Conservation (phyloP, 2,888 invertebrate genomes). For the Troilus luridus region DNA sequence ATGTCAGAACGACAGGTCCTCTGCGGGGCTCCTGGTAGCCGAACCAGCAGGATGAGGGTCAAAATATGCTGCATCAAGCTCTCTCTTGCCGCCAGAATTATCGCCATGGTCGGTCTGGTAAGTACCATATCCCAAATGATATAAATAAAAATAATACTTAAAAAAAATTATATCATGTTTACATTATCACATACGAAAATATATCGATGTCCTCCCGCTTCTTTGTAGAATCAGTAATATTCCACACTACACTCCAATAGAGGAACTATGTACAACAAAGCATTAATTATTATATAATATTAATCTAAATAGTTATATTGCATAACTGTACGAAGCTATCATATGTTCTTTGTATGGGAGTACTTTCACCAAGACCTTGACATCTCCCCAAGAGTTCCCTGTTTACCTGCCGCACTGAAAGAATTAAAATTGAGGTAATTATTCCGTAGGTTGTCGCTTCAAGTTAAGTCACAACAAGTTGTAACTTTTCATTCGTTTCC, state of each 20-base stretch:
- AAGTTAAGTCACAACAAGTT: too few relatives aligned
- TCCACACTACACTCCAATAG: too few relatives aligned
- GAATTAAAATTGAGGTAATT: neutral
- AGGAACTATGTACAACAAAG: too few relatives aligned
- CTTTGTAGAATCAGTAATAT: too few relatives aligned
- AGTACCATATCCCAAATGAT: slow-evolving; percentile 52
- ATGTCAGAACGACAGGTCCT: slow-evolving; percentile 52
- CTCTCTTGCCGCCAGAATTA: slow-evolving; percentile 65
- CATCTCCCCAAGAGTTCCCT: neutral
- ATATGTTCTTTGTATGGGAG: neutral
- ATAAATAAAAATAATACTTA: too few relatives aligned
- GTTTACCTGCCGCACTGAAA: neutral
- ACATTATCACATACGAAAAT: too few relatives aligned
- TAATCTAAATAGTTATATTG: neutral
- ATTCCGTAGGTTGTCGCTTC: too few relatives aligned
- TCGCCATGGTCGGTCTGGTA: slow-evolving; percentile 66
- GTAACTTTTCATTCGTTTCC: too few relatives aligned
- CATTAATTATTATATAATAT: too few relatives aligned
- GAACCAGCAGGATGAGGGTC: slow-evolving; percentile 60
- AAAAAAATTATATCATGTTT: too few relatives aligned
- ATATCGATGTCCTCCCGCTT: too few relatives aligned
- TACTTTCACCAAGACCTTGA: slow-evolving; percentile 33
- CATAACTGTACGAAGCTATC: neutral
- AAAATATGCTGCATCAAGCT: slow-evolving; percentile 66
- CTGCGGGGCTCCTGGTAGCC: slow-evolving; percentile 14